These are phyloP conservation scores for Equus przewalskii DNA, from an alignment of 2,113 vertebrate species.

Conservation along the genomic window DNA sequence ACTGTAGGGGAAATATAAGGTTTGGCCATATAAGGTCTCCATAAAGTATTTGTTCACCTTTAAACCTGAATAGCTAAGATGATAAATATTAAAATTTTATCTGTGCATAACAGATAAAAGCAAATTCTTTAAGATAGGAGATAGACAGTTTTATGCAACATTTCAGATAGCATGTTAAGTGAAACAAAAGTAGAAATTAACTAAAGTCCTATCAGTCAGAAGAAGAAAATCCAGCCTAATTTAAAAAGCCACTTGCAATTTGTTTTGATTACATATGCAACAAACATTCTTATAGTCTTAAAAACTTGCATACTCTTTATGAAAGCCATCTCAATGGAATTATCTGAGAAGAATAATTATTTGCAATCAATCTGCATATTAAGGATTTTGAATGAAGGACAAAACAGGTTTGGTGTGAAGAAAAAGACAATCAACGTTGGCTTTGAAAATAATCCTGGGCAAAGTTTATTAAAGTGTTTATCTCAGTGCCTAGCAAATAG, in stretches of 20 bases:
- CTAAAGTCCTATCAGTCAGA: background rate
- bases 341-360: background rate
- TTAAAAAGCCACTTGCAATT: background rate
- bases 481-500: background rate
- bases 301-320: background rate
- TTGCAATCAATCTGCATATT: background rate
- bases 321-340: background rate
- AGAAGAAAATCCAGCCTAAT: background rate
- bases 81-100: background rate
- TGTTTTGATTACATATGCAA: background rate
- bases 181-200: background rate
- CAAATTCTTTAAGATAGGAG: background rate
- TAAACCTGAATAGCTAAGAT: background rate
- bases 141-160: background rate
- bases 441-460: conserved; percentile 17
- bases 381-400: conserved; percentile 33
- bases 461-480: background rate
- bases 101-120: background rate
- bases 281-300: conserved; percentile 2
- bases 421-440: background rate
- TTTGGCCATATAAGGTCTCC: background rate
- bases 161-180: background rate
- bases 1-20: background rate
- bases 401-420: background rate
- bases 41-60: background rate